phyloP scores from a whole-genome alignment of 1,140 invertebrate species.

The Drosophila kurseongensis region DNA sequence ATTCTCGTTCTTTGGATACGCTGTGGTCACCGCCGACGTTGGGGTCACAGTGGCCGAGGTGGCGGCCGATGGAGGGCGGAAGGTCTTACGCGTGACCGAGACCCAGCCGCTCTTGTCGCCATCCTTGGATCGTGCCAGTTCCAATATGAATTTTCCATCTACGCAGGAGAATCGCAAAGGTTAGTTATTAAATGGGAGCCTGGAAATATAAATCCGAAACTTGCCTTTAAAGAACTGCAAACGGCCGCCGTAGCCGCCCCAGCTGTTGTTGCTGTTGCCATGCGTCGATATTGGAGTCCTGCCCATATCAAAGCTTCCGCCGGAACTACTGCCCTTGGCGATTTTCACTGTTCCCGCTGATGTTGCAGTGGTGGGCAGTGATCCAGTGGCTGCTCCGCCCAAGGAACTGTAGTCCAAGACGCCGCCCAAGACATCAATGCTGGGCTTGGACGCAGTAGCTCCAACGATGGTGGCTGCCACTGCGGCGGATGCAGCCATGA shows the following conservation, averaged over 20 bases:
- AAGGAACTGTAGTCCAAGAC: constrained; percentile 75
- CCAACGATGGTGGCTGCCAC: constrained; percentile 47
- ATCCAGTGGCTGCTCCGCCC: constrained; percentile 37
- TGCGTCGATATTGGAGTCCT: constrained; percentile 79
- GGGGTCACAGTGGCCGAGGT: constrained; percentile 85
- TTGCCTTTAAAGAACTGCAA: constrained; percentile 86
- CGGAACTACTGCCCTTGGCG: constrained; percentile 36
- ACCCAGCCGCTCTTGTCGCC: constrained; percentile 93
- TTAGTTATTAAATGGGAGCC: neutral
- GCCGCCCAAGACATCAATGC: constrained; percentile 58
- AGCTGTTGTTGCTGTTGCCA: constrained; percentile 48
- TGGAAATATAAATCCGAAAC: neutral
- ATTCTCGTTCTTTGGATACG: constrained; percentile 81
- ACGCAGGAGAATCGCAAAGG: neutral
- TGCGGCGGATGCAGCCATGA: constrained; percentile 70
- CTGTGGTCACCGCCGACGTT: constrained; percentile 85
- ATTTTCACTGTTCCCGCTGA: constrained; percentile 35
- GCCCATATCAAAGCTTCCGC: constrained; percentile 70
- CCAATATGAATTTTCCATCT: constrained; percentile 95
- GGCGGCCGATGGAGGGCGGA: constrained; percentile 89
- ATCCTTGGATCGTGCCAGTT: constrained; percentile 92
- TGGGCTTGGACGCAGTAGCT: constrained; percentile 36
- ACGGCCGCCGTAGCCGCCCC: constrained; percentile 82
- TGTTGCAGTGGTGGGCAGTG: constrained; percentile 22
- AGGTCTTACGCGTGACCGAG: constrained; percentile 93